Evolutionary conservation across 2,797 vertebrate species (phyloP).

Genomic region (Iguana delicatissima): DNA sequence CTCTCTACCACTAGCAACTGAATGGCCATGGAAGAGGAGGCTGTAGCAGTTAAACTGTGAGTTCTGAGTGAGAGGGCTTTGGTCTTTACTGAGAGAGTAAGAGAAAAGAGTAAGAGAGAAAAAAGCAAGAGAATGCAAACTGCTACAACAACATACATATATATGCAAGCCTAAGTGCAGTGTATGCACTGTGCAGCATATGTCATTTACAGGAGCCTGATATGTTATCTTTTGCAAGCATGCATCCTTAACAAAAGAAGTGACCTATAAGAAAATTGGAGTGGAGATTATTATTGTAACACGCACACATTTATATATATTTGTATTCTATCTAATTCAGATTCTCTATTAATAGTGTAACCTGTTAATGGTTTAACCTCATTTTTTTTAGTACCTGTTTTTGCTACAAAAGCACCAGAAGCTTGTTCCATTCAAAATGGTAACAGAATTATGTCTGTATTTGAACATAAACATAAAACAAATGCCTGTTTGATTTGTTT

Average conservation of each 20-base stretch:
- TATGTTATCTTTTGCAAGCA: neutral
- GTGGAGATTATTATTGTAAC: neutral
- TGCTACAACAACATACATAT: too few species aligned
- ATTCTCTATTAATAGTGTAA: neutral
- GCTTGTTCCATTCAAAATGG: neutral
- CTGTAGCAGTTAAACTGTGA: too few species aligned
- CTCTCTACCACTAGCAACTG: too few species aligned
- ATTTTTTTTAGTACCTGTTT: neutral
- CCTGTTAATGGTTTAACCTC: neutral
- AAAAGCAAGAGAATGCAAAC: too few species aligned
- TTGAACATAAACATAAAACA: neutral
- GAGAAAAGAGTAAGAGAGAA: too few species aligned
- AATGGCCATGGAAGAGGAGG: too few species aligned
- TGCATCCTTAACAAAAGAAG: neutral
- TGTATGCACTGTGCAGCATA: too few species aligned
- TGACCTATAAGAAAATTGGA: neutral
- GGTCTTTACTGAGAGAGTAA: too few species aligned
- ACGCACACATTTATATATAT: neutral
- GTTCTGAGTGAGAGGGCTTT: too few species aligned
- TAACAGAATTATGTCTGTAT: neutral
- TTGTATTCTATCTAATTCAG: neutral
- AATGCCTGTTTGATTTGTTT: fast-evolving
- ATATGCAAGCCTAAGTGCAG: too few species aligned
- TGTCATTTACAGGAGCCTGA: neutral
- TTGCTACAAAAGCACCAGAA: neutral